Conservation (phyloP, 2,797 vertebrate genomes). For the Myioborus melanocephalus region DNA sequence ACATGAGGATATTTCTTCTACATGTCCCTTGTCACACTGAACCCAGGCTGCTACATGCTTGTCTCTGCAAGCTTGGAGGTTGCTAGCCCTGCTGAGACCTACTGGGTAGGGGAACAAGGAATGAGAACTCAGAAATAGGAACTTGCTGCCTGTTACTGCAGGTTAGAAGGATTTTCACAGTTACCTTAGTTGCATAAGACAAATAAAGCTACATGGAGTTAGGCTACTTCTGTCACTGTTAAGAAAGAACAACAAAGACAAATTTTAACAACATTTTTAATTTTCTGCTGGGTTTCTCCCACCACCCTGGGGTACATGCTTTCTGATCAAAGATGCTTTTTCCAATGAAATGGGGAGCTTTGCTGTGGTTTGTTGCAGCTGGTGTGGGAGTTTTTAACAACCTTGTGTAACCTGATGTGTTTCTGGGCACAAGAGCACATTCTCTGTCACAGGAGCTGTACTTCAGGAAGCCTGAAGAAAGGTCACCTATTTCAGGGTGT, state of each 20-base stretch:
- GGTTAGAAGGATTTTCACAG: not conserved
- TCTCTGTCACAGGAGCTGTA: not conserved
- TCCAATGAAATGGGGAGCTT: not conserved
- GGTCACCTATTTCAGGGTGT: not conserved
- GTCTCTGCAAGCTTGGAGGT: not conserved
- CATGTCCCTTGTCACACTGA: fast-evolving
- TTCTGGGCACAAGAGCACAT: not conserved
- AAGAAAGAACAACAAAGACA: not conserved
- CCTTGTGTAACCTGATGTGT: not conserved
- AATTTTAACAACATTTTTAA: not conserved
- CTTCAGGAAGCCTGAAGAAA: not conserved
- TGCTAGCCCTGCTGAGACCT: not conserved
- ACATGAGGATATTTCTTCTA: not conserved
- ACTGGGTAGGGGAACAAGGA: fast-evolving
- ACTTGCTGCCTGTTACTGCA: not conserved
- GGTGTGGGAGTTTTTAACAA: not conserved
- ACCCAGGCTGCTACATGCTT: not conserved
- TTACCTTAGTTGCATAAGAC: not conserved
- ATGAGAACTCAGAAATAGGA: not conserved
- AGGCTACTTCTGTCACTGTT: not conserved
- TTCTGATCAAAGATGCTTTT: not conserved
- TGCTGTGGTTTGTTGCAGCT: not conserved
- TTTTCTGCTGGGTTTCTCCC: not conserved
- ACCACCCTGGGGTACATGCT: not conserved
- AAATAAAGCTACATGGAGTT: not conserved